Evolutionary conservation across 2,797 vertebrate species (phyloP), one percentile per base, ranked within the genome.

Genomic region (Hydrolagus colliei): DNA sequence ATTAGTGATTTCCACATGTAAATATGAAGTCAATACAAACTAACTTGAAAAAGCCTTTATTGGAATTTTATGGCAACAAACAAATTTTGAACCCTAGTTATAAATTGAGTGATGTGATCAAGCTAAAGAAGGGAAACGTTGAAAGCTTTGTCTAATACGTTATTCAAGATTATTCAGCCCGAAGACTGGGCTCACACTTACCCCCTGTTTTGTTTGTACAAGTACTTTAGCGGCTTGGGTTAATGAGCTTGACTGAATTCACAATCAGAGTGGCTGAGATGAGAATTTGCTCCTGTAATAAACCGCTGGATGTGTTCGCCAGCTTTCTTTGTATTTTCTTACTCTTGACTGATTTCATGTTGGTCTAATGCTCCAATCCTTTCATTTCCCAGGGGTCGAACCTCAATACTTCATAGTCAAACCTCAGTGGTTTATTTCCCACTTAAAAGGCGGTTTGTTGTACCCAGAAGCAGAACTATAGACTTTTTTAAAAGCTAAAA

Each of bases 211-310:
- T 84, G 79, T 84, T 84, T 84, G 63, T 71, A 84, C 65, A 84
- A 84, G 65, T 63, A 71, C 65, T 84, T 71, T 68, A 84, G n/a
- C 79, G 67, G 79, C 79, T 84, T 84, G 79, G 67, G 67, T 84
- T 84, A 84, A 84, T 84, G 35, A 14, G 41, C 71, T 84, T 63
- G 41, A 35, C 79, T 71, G 79, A 84, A 84, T 84, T 84, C 71
- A 20, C 67, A 84, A 13, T 84, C 52, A 77, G 65, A 84, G 65
- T 35, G 71, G 52, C 32, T 84, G 79, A 27, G 65, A 80, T 32
- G 62, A 32, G 78, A 80, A 80, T 12, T n/a, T 65, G 14, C 78
- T 14, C 41, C 73, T 74, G 73, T 73, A 75, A 22, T 61, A n/a
- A 77, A 61, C 6, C 61, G 75, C 20, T 61, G 20, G 52, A 77